Evolutionary conservation across 2,888 invertebrate genomes (phyloP).

Genomic region (Epirrita christyi): DNA sequence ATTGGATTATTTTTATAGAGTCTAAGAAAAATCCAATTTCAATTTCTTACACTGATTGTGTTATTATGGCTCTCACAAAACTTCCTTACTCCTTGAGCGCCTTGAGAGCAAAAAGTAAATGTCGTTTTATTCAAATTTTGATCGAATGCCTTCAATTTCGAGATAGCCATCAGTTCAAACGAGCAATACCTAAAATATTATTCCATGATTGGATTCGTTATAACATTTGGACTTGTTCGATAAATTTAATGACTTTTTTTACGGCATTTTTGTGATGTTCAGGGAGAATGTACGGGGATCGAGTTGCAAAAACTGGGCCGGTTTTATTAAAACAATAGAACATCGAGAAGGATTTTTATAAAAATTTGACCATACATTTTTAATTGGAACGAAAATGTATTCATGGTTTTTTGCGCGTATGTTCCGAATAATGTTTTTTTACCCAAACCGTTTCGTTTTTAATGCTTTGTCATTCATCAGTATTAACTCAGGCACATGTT

Average conservation of each 20-base stretch:
- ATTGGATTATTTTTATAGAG: neutral
- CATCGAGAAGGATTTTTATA: too few species aligned
- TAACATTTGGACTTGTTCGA: conserved; percentile 21
- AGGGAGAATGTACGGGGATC: too few species aligned
- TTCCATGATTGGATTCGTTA: conserved; percentile 29
- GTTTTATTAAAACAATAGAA: too few species aligned
- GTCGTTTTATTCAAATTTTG: conserved; percentile 63
- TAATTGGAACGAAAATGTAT: too few species aligned
- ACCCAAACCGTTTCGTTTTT: too few species aligned
- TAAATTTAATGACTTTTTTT: neutral
- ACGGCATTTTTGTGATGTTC: too few species aligned
- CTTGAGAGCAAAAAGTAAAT: conserved; percentile 44
- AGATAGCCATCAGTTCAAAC: conserved; percentile 19
- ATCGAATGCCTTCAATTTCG: conserved; percentile 50
- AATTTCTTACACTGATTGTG: conserved; percentile 6
- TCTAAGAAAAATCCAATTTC: conserved; percentile 6
- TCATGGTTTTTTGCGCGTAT: too few species aligned
- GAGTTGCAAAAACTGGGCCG: too few species aligned
- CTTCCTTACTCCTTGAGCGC: conserved; percentile 10
- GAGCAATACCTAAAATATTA: conserved; percentile 32
- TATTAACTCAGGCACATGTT: too few species aligned
- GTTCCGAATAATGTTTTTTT: too few species aligned
- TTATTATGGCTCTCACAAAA: conserved; percentile 2
- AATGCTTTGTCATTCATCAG: too few species aligned
- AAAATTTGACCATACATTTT: too few species aligned